These are phyloP conservation scores for Platycheirus albimanus DNA, from an alignment of 2,888 invertebrate genomes.

Conservation along the genomic window DNA sequence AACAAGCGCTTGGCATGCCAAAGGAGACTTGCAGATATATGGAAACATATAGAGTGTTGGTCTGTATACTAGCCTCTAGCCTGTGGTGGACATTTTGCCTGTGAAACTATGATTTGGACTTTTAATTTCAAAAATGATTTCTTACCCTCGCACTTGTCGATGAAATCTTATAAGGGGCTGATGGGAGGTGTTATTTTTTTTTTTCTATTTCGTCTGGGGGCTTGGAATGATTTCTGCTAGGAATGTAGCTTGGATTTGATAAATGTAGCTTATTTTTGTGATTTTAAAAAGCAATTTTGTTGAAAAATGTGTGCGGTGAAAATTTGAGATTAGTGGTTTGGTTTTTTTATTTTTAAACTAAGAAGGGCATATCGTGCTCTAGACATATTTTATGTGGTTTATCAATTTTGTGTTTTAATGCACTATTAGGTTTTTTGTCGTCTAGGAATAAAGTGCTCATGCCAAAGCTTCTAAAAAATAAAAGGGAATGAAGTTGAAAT, in stretches of 20 bases:
- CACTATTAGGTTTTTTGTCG: not conserved
- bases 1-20: slow-evolving; percentile 37
- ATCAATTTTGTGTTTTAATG: not conserved
- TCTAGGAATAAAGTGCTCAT: slow-evolving; percentile 4
- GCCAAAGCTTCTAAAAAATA: too few relatives aligned
- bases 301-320: slow-evolving; percentile 17
- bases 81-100: slow-evolving; percentile 67
- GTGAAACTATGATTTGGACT: slow-evolving; percentile 71
- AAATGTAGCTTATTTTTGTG: slow-evolving; percentile 28
- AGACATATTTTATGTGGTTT: slow-evolving; percentile 28
- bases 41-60: slow-evolving; percentile 24
- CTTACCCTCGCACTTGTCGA: slow-evolving; percentile 66
- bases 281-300: slow-evolving; percentile 38
- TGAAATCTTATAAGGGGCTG: slow-evolving; percentile 36
- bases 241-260: slow-evolving; percentile 5
- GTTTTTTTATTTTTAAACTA: not conserved
- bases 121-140: slow-evolving; percentile 74
- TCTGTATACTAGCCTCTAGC: not conserved
- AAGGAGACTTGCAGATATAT: slow-evolving; percentile 22
- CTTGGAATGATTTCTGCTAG: not conserved
- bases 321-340: not conserved
- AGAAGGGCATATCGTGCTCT: not conserved
- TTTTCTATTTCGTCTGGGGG: not conserved
- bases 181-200: slow-evolving; percentile 14
- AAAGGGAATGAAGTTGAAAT: too few relatives aligned